phyloP scores from a whole-genome alignment of 35 echinoderm and acorn worm species.

The Chiridota heheva region DNA sequence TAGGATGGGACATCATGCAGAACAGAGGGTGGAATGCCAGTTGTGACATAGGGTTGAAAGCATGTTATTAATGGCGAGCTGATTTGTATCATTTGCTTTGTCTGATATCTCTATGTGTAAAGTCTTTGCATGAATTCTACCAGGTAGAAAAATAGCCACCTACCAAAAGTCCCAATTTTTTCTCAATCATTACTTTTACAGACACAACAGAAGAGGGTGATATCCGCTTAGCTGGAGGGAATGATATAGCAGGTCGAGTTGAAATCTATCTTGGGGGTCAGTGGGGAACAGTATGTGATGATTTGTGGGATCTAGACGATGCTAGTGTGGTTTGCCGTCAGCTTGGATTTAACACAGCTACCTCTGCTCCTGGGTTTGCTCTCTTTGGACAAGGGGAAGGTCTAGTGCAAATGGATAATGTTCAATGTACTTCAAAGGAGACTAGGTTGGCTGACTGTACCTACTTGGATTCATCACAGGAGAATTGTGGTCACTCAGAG shows the following conservation, averaged over 20 bases:
- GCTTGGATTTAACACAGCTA: background rate
- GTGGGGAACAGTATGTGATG: conserved; percentile 26
- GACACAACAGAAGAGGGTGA: too few species aligned
- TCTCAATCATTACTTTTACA: too few species aligned
- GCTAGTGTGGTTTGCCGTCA: conserved; percentile 23
- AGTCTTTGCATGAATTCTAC: too few species aligned
- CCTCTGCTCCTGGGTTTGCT: background rate
- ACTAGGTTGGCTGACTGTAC: background rate
- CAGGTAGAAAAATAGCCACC: too few species aligned
- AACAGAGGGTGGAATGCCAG: too few species aligned
- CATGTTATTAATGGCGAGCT: too few species aligned
- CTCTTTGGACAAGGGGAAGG: conserved; percentile 10
- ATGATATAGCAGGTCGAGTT: background rate
- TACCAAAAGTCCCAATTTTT: too few species aligned
- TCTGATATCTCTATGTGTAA: too few species aligned
- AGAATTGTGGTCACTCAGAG: too few species aligned
- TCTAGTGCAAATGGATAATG: conserved; percentile 12
- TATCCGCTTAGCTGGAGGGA: background rate
- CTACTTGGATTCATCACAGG: background rate
- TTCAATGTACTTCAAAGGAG: background rate
- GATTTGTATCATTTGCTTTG: too few species aligned
- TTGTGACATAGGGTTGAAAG: too few species aligned
- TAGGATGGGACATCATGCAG: too few species aligned
- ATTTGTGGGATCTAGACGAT: background rate
- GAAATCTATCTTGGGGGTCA: background rate